A percentile compares a stretch with the other conserved stretches of the same genome.
phyloP scores from a whole-genome alignment of 2,113 vertebrate species.

The Zosterops borbonicus region DNA sequence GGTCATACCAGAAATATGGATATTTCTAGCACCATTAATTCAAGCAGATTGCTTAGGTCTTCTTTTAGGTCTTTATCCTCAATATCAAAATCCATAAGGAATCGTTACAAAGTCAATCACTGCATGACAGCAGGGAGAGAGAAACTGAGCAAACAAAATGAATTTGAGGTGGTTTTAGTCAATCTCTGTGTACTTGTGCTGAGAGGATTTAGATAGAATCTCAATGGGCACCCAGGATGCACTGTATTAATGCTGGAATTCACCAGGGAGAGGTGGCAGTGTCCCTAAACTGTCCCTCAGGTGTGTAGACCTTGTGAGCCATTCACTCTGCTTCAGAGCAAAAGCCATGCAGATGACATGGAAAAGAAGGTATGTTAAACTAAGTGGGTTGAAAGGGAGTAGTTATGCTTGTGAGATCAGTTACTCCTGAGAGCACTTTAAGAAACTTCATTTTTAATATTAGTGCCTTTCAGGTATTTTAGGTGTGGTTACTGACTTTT shows the following conservation, averaged over 20 bases:
- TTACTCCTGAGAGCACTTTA: not conserved
- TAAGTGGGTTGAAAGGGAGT: not conserved
- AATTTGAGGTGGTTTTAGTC: not conserved
- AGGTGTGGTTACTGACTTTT: not conserved
- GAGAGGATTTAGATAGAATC: not conserved
- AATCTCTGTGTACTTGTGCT: not conserved
- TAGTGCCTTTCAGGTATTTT: not conserved
- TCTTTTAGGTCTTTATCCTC: not conserved
- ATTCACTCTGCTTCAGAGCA: not conserved
- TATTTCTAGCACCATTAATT: not conserved
- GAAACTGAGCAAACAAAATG: not conserved
- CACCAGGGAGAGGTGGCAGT: not conserved
- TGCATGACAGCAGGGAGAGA: not conserved
- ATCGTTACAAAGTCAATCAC: not conserved
- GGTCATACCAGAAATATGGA: not conserved
- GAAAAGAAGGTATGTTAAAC: not conserved
- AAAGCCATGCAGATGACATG: not conserved
- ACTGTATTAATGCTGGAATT: not conserved
- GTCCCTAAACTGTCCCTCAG: not conserved
- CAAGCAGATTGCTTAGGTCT: not conserved
- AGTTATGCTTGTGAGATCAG: not conserved
- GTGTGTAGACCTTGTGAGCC: not conserved
- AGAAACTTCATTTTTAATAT: not conserved
- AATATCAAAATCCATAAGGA: not conserved
- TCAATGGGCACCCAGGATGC: rapidly evolving